Percentiles rank a stretch among this genome's conserved stretches.
phyloP scores from a whole-genome alignment of 2,113 vertebrate genomes.

The Plestiodon gilberti region DNA sequence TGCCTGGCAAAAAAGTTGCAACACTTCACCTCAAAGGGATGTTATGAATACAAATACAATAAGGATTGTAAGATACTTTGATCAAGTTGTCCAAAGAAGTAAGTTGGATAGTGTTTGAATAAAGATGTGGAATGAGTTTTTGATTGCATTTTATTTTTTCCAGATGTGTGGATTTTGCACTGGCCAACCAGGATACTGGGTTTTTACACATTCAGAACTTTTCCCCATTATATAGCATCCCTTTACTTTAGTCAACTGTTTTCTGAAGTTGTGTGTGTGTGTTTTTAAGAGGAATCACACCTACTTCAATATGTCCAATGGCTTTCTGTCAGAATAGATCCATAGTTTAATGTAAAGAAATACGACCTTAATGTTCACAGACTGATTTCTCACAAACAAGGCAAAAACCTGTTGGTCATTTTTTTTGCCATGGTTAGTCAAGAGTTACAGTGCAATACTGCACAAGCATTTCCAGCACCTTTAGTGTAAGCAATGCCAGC shows the following conservation, averaged over 20 bases:
- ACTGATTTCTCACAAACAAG: not conserved
- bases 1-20: slow-evolving; percentile 1
- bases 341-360: not conserved
- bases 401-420: not conserved
- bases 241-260: slow-evolving; percentile 19
- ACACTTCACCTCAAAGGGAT: slow-evolving; percentile 41
- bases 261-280: not conserved
- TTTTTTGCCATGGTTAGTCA: not conserved
- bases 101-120: slow-evolving; percentile 39
- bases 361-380: not conserved
- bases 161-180: slow-evolving; percentile 30
- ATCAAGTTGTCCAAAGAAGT: slow-evolving; percentile 43
- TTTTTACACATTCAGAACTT: slow-evolving; percentile 33
- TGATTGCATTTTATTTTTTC: slow-evolving; percentile 43
- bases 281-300: not conserved
- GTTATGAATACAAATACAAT: slow-evolving; percentile 44
- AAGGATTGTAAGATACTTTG: slow-evolving; percentile 42
- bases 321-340: not conserved
- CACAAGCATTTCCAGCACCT: too few relatives aligned
- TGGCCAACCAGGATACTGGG: slow-evolving; percentile 24
- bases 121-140: slow-evolving; percentile 40
- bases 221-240: not conserved
- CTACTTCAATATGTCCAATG: not conserved
- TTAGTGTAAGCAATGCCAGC: too few relatives aligned
- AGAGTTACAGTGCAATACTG: too few relatives aligned